phyloP scores from a whole-genome alignment of 2,113 vertebrate genomes.

The Phrynosoma platyrhinos region DNA sequence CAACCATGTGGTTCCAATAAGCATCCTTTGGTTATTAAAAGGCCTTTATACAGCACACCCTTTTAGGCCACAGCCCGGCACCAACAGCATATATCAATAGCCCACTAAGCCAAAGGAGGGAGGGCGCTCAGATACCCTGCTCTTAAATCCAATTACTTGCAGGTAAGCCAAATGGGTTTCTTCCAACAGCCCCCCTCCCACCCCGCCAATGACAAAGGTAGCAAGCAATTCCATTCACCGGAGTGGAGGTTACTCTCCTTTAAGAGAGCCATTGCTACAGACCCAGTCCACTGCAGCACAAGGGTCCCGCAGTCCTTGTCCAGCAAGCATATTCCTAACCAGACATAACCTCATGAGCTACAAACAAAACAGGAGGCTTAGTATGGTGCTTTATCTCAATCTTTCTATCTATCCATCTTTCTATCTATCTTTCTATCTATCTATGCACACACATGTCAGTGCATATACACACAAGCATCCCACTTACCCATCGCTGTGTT shows the following conservation, averaged over 20 bases:
- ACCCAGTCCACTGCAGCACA: neutral
- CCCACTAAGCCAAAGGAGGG: neutral
- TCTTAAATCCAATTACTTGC: neutral
- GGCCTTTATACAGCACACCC: slow-evolving; percentile 44
- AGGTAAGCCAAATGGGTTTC: neutral
- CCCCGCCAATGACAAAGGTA: neutral
- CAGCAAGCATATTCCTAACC: neutral
- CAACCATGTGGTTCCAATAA: slow-evolving; percentile 56
- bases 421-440: neutral
- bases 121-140: neutral
- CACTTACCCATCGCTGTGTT: slow-evolving; percentile 14
- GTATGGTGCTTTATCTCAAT: no score
- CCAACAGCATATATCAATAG: neutral
- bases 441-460: neutral
- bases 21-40: slow-evolving; percentile 58
- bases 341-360: neutral
- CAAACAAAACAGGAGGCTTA: neutral
- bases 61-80: neutral
- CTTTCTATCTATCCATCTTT: neutral
- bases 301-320: neutral
- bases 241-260: neutral
- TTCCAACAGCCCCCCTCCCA: neutral
- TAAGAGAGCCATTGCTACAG: neutral
- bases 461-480: neutral
- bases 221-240: neutral